Evolutionary conservation across 1,140 invertebrate genomes (phyloP).

Genomic region (Popillia japonica): DNA sequence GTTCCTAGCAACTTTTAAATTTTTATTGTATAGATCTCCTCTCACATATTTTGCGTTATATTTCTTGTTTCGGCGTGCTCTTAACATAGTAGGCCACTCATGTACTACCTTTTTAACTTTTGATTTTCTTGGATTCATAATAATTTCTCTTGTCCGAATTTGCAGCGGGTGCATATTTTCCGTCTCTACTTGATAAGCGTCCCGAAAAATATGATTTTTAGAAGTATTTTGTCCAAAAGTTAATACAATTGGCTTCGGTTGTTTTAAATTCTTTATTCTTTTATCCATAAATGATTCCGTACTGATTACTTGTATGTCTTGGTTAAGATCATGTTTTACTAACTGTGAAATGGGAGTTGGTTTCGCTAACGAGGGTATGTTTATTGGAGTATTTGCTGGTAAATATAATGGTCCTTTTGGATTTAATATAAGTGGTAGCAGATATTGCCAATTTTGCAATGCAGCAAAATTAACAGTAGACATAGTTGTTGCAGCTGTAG

Average conservation of each 20-base stretch:
- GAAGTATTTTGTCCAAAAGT: not conserved
- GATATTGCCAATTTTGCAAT: slow-evolving; percentile 13
- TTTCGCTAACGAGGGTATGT: not conserved
- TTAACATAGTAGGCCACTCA: not conserved
- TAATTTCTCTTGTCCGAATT: not conserved
- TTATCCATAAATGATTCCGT: not conserved
- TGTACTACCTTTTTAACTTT: not conserved
- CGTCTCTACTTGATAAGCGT: not conserved
- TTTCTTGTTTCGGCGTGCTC: not conserved
- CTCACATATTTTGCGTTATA: not conserved
- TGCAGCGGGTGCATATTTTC: not conserved
- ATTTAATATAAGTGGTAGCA: not conserved
- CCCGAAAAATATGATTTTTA: not conserved
- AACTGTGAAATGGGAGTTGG: not conserved
- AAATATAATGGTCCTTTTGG: not conserved
- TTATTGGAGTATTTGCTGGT: slow-evolving; percentile 9
- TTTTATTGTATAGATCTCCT: not conserved
- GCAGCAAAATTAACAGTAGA: not conserved
- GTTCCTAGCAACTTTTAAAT: not conserved
- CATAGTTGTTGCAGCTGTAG: not conserved
- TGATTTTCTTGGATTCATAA: not conserved
- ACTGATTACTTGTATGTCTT: not conserved
- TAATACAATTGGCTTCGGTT: slow-evolving; percentile 8
- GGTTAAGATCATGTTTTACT: not conserved
- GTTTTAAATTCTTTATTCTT: not conserved